Base-by-base conservation (phyloP, 1,140 invertebrate genomes). In the Alviniconcha marisindica region DNA sequence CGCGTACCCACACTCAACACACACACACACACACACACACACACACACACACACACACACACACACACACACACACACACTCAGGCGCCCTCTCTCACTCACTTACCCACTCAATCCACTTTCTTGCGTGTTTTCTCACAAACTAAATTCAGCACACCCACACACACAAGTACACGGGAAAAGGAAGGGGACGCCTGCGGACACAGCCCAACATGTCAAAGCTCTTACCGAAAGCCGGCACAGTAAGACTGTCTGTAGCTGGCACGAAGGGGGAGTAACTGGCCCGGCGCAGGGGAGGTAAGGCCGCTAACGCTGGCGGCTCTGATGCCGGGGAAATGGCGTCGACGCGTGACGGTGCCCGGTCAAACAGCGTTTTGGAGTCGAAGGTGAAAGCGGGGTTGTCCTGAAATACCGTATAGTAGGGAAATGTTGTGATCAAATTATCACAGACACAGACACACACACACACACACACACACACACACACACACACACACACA, bases 1-100 rank as follows among this genome's bases (percentile, higher is more conserved):
- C 44, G 18, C 44, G 44, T 18, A 48, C 44, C 18, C 44, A 10
- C 44, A 10, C 44, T 48, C n/a, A 48, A 18, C 44, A 48, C 44
- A 48, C 44, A 48, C 44, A 48, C 44, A 48, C 44, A 48, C 44
- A 48, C 44, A 48, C 44, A 48, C 5, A 48, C 44, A 48, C 44
- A 48, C 44, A 48, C 44, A 48, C 44, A 48, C 44, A 48, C 44
- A 48, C 44, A 48, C 44, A 48, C 44, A 31, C 60, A 63, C 60
- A 63, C 60, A 63, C 60, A 63, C 60, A 63, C 60, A 63, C 60
- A 63, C 60, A 63, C 60, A 63, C 60, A 63, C 60, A 63, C 60
- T 12, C 60, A 63, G 7, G 28, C 60, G 24, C 60, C 4, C 60
- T 12, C 60, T 4, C 60, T 12, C 60, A n/a, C 60, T 12, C 60